Conservation (phyloP, 2,888 invertebrate genomes). For the Drosophila robusta region DNA sequence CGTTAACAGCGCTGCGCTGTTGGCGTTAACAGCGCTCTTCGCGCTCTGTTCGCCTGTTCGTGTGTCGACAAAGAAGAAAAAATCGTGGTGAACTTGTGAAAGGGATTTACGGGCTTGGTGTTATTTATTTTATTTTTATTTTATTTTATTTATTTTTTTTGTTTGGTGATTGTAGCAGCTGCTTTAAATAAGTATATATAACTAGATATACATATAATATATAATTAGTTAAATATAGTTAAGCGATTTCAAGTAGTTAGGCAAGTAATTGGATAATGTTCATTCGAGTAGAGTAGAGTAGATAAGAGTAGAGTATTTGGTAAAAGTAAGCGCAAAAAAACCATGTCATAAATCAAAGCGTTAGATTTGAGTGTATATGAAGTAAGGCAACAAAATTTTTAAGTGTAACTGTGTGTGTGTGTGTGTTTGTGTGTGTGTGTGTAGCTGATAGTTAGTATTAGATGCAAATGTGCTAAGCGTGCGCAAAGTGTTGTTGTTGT, state of each 20-base stretch:
- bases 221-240: slow-evolving; percentile 59
- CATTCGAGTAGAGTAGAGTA: slow-evolving; percentile 57
- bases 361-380: slow-evolving; percentile 37
- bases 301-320: slow-evolving; percentile 35
- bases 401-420: slow-evolving; percentile 25
- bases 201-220: slow-evolving; percentile 35
- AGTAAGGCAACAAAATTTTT: slow-evolving; percentile 30
- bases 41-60: slow-evolving; percentile 22
- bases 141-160: background rate
- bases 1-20: slow-evolving; percentile 5
- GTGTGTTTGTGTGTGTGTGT: slow-evolving; percentile 21
- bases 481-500: slow-evolving; percentile 59
- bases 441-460: slow-evolving; percentile 33
- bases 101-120: slow-evolving; percentile 1
- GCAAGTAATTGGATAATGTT: slow-evolving; percentile 69
- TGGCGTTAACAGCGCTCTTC: slow-evolving; percentile 28
- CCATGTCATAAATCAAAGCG: slow-evolving; percentile 54
- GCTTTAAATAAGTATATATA: slow-evolving; percentile 44
- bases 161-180: slow-evolving; percentile 40
- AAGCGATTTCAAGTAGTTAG: slow-evolving; percentile 69
- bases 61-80: slow-evolving; percentile 22
- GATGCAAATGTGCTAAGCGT: slow-evolving; percentile 77
- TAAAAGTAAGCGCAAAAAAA: slow-evolving; percentile 60
- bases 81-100: slow-evolving; percentile 28
- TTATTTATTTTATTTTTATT: background rate